Evolutionary conservation across 2,888 invertebrate species (phyloP), one percentile per base, ranked within the genome.

Genomic region (Stictocephala bisonia): DNA sequence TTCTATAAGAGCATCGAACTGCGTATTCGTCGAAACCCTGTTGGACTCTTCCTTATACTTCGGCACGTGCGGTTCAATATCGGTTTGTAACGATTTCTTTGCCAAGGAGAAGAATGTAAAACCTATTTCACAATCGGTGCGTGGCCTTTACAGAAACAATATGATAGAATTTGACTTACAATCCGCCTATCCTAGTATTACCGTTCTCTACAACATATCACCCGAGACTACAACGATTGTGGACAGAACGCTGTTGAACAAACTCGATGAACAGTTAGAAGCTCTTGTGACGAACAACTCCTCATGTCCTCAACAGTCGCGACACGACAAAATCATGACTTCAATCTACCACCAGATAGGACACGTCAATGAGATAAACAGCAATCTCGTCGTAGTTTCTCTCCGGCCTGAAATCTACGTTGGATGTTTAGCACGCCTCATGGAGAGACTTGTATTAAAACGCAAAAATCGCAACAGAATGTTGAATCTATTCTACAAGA

Each of bases 211-310:
- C 6, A 51, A 51, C 51, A 51, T 51, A 51, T 51, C 51, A 4
- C 51, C 18, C 7, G 51, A 51, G 22, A 51, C 51, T 3, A 51
- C 51, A 24, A 24, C 51, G 18, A 51, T 51, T 9, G 51, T 51
- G 51, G n/a, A n/a, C n/a, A n/a, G n/a, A n/a, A n/a, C n/a, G n/a
- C n/a, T n/a, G n/a, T n/a, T n/a, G n/a, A n/a, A n/a, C n/a, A n/a
- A n/a, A n/a, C n/a, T n/a, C n/a, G n/a, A n/a, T n/a, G n/a, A n/a
- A n/a, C n/a, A n/a, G n/a, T n/a, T n/a, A n/a, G n/a, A n/a, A n/a
- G n/a, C n/a, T n/a, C n/a, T n/a, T n/a, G n/a, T n/a, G n/a, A n/a
- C n/a, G n/a, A n/a, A n/a, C n/a, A n/a, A n/a, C n/a, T n/a, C n/a
- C n/a, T n/a, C n/a, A n/a, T n/a, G n/a, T n/a, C n/a, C n/a, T n/a